Evolutionary conservation across 2,888 invertebrate genomes (phyloP), one percentile per base, ranked within the genome.

Genomic region (Uloborus plumipes): DNA sequence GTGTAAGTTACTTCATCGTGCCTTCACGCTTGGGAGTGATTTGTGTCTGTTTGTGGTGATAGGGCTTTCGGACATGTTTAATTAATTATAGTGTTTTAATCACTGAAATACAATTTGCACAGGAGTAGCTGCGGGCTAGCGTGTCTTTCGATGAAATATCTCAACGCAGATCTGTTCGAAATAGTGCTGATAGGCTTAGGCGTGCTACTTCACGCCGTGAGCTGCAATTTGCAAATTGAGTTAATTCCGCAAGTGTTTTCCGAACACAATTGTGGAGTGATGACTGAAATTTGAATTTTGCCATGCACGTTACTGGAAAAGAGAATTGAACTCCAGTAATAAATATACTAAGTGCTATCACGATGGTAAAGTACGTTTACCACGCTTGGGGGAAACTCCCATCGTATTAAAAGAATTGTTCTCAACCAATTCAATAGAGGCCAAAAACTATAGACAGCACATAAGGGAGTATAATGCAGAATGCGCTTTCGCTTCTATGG

Each of bases 401-500:
- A 9, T 39, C 11, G 3, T 55, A 55, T 18, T 65, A 13, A 20
- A 18, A 15, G 51, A 49, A 26, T 26, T 26, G 26, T 4, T 7
- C 26, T 62, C 18, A 13, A 18, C 51, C 16, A 18, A 61, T 47
- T 18, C 61, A 50, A 1, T 15, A 3, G 71, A 72, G 47, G 7
- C n/a, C 16, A 72, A 61, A 61, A 31, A 72, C 22, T 61, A 58
- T 61, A 15, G 39, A 26, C 47, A 61, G 20, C 58, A 61, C 50
- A 62, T 47, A 9, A 18, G 47, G 15, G 49, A 50, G 51, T 72
- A 61, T 11, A 72, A 72, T 20, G 49, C 61, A 0, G 31, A 13
- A 22, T 49, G 61, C 11, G 47, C 4, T 47, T 58, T 62, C 20
- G 58, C 61, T 6, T 86, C 87, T 1, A 70, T 86, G 51, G 84